These are phyloP conservation scores for Ganaspis sp. DNA, from an alignment of 1,140 invertebrate genomes.

Conservation along the genomic window DNA sequence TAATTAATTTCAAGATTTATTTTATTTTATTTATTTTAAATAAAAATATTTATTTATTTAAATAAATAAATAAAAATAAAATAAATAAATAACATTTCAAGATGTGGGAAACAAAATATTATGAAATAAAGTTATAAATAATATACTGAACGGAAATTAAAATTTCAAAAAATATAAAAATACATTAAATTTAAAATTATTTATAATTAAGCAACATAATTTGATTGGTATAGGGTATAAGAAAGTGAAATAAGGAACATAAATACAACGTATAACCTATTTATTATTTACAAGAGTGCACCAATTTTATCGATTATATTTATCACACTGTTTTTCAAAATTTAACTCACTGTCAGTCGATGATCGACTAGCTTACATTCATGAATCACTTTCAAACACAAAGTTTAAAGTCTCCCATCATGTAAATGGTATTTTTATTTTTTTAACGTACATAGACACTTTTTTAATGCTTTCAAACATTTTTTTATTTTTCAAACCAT, in stretches of 20 bases:
- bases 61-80: too few relatives aligned
- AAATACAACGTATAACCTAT: constrained; percentile 26
- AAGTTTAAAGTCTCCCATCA: background rate
- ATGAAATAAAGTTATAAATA: too few relatives aligned
- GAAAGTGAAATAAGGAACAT: background rate
- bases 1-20: too few relatives aligned
- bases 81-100: too few relatives aligned
- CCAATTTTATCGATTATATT: constrained; percentile 2
- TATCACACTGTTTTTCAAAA: constrained; percentile 30
- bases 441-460: background rate
- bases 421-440: background rate
- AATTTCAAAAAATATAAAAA: too few relatives aligned
- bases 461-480: too few relatives aligned
- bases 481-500: too few relatives aligned
- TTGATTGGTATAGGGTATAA: background rate
- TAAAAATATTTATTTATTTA: too few relatives aligned
- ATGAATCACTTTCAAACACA: background rate
- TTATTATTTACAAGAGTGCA: constrained; percentile 27
- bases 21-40: too few relatives aligned
- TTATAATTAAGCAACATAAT: background rate
- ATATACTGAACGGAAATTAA: too few relatives aligned
- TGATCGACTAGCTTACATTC: background rate
- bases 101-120: too few relatives aligned
- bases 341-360: background rate
- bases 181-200: background rate